A percentile compares a stretch with the other conserved stretches of the same genome.
Evolutionary conservation across 2,888 invertebrate species (phyloP).

Genomic region (Habrosyne pyritoides): DNA sequence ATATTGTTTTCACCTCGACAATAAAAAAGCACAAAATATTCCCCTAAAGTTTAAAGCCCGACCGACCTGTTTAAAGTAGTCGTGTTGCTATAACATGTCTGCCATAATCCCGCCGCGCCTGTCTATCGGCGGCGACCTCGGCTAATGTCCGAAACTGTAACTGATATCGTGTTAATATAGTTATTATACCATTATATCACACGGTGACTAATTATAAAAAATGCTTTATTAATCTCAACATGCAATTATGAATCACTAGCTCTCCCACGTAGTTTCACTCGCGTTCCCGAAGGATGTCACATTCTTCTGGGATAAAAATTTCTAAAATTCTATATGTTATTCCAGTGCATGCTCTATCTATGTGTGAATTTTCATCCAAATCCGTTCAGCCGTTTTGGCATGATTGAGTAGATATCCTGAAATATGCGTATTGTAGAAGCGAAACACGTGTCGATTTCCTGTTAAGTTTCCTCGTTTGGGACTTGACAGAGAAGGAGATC

Average conservation of each 20-base stretch:
- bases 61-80: neutral
- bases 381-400: too few species aligned
- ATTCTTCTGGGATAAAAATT: too few species aligned
- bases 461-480: too few species aligned
- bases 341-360: too few species aligned
- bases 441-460: too few species aligned
- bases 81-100: neutral
- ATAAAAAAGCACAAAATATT: too few species aligned
- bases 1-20: too few species aligned
- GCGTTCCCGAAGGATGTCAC: neutral
- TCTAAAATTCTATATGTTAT: too few species aligned
- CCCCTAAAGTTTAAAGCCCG: neutral
- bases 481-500: too few species aligned
- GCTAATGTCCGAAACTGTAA: slow-evolving; percentile 15
- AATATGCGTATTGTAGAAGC: too few species aligned
- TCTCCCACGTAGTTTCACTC: neutral
- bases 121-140: slow-evolving; percentile 28
- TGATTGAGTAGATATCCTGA: too few species aligned
- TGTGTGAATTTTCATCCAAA: too few species aligned
- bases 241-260: neutral
- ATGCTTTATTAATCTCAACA: neutral
- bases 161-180: slow-evolving; percentile 9
- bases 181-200: neutral
- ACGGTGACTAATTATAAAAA: neutral
- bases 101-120: slow-evolving; percentile 22